A percentile compares a stretch with the other conserved stretches of the same genome.
Conservation (phyloP, 2,797 vertebrate species). For the Clarias platycephalus region DNA sequence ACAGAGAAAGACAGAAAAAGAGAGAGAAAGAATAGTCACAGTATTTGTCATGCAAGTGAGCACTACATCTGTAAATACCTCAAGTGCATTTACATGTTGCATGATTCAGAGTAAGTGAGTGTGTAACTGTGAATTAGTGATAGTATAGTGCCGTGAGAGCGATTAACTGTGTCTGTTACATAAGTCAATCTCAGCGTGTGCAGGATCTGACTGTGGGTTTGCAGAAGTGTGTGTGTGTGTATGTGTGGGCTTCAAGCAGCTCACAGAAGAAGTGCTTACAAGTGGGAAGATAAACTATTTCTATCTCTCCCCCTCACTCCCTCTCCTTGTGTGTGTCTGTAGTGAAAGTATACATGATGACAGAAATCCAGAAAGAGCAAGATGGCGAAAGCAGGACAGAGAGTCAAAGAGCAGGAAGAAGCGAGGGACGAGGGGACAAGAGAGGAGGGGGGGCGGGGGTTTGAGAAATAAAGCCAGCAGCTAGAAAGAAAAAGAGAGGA, state of each 20-base stretch:
- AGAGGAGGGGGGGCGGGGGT: background rate
- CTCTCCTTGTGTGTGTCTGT: background rate
- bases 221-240: too few species aligned
- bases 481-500: background rate
- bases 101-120: background rate
- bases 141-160: too few species aligned
- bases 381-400: conserved; percentile 7
- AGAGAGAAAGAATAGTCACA: background rate
- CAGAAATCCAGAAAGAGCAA: background rate
- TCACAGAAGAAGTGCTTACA: background rate
- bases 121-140: background rate
- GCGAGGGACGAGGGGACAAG: background rate
- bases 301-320: conserved; percentile 2
- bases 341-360: background rate
- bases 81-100: too few species aligned
- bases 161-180: background rate
- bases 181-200: background rate
- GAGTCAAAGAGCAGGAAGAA: background rate
- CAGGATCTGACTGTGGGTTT: background rate
- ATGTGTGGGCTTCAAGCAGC: background rate
- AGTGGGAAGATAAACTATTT: conserved; percentile 41
- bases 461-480: background rate
- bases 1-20: background rate
- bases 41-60: background rate
- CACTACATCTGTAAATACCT: background rate